phyloP scores from a whole-genome alignment of 2,113 vertebrate species.

The Hyaena hyaena region DNA sequence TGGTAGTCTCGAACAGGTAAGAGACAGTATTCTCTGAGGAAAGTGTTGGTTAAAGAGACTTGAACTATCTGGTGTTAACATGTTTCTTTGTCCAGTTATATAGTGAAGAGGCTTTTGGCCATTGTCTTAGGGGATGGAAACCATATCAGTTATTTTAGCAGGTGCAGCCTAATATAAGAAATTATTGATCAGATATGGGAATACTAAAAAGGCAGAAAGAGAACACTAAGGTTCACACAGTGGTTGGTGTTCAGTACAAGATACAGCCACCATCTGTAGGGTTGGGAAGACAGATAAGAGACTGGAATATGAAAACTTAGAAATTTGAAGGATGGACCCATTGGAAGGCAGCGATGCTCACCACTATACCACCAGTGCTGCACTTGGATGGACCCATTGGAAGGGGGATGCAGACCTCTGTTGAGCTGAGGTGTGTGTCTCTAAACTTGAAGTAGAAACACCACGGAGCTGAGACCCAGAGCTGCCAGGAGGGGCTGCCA shows the following conservation, averaged over 20 bases:
- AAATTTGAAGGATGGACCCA: neutral
- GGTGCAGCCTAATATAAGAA: neutral
- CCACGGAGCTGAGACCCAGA: neutral
- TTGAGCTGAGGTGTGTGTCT: neutral
- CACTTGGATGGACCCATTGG: too few species aligned
- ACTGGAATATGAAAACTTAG: neutral
- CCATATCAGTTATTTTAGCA: neutral
- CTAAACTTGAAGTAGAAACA: neutral
- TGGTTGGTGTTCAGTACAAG: neutral
- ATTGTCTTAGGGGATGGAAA: neutral
- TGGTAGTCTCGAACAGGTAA: neutral
- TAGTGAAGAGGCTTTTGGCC: neutral
- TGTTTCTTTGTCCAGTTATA: neutral
- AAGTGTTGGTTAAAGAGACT: neutral
- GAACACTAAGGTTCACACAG: neutral
- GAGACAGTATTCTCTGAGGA: neutral
- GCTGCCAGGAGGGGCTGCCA: neutral
- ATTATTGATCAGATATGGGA: neutral
- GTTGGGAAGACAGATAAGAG: neutral
- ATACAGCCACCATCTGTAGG: neutral
- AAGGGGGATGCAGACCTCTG: neutral
- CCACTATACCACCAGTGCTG: too few species aligned
- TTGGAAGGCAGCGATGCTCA: neutral
- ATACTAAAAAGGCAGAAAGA: neutral
- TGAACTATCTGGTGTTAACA: neutral